Evolutionary conservation across 2,797 vertebrate genomes (phyloP).

Genomic region (Psittacula echo): DNA sequence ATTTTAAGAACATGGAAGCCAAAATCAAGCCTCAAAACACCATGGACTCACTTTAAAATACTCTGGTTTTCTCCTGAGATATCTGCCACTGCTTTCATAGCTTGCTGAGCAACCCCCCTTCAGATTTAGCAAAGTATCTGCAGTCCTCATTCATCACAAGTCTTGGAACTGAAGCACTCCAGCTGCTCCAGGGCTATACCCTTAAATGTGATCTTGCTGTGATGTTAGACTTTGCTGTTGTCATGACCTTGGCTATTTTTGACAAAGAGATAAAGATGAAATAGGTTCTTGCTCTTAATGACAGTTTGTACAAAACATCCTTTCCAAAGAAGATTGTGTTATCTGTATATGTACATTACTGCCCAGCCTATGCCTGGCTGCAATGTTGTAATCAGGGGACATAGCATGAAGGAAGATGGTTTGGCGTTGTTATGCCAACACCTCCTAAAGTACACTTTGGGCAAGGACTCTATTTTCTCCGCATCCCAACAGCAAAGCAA

Average conservation of each 20-base stretch:
- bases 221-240: slow-evolving; percentile 1
- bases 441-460: slow-evolving; percentile 3
- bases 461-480: not conserved
- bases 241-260: slow-evolving; percentile 45
- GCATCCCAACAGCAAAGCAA: not conserved
- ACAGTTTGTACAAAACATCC: slow-evolving; percentile 14
- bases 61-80: slow-evolving; percentile 4
- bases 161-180: slow-evolving; percentile 5
- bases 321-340: not conserved
- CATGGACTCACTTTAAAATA: not conserved
- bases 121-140: slow-evolving; percentile 1
- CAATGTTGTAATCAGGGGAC: not conserved
- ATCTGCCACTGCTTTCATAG: slow-evolving; percentile 13
- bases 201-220: slow-evolving; percentile 34
- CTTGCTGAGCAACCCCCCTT: not conserved
- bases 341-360: not conserved
- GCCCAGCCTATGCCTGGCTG: not conserved
- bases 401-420: not conserved
- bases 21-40: slow-evolving; percentile 20
- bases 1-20: not conserved
- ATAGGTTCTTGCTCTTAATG: slow-evolving; percentile 29
- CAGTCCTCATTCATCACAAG: slow-evolving; percentile 28
- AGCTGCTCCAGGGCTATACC: slow-evolving; percentile 38
- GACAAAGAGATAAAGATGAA: slow-evolving; percentile 50
- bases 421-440: not conserved